phyloP scores from a whole-genome alignment of 2,888 invertebrate species.

The Argyresthia albistria region DNA sequence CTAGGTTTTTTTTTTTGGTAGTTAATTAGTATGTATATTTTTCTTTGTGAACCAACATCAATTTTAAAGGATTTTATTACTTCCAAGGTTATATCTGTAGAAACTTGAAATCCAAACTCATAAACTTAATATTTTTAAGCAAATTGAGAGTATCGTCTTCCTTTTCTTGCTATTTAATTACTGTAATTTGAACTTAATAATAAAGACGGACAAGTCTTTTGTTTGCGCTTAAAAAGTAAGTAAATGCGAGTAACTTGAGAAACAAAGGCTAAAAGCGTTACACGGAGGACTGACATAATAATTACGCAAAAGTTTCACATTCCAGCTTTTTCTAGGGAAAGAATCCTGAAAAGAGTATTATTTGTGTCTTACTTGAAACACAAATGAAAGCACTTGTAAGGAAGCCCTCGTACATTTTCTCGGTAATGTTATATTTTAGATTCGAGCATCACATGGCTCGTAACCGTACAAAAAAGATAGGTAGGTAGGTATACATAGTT shows the following conservation, averaged over 20 bases:
- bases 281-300: slow-evolving; percentile 26
- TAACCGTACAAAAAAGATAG: no score
- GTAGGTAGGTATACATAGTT: no score
- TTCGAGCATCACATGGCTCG: no score
- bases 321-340: no score
- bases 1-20: no score
- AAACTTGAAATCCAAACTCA: slow-evolving; percentile 20
- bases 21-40: no score
- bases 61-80: no score
- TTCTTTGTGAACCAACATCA: no score
- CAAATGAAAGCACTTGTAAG: no score
- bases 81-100: slow-evolving; percentile 15
- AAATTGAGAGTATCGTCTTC: slow-evolving; percentile 41
- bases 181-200: slow-evolving; percentile 66
- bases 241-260: slow-evolving; percentile 39
- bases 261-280: slow-evolving; percentile 35
- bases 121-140: slow-evolving; percentile 18
- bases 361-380: neutral
- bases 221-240: slow-evolving; percentile 53
- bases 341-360: neutral
- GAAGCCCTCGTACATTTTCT: no score
- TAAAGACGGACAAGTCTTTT: slow-evolving; percentile 61
- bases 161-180: slow-evolving; percentile 56
- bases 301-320: slow-evolving; percentile 15
- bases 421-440: no score